Evolutionary conservation across 1,140 invertebrate genomes (phyloP).

Genomic region (Drosophila kepulauana): DNA sequence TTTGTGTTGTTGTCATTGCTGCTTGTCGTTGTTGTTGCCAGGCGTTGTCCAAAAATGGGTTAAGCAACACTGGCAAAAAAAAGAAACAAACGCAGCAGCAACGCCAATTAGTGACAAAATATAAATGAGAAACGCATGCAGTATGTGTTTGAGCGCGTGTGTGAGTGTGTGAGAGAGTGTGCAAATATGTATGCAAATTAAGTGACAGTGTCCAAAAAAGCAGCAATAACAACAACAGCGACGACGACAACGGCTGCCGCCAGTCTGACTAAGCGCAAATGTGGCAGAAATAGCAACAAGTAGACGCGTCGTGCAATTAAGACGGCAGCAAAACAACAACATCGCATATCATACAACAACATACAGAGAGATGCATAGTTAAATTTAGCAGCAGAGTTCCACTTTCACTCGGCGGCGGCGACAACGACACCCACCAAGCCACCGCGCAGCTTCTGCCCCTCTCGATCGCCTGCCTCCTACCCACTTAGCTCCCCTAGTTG

Average conservation of each 20-base stretch:
- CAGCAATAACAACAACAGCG: constrained; percentile 25
- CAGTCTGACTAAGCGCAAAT: constrained; percentile 78
- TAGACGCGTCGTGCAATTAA: constrained; percentile 73
- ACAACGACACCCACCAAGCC: constrained; percentile 63
- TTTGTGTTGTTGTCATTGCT: constrained; percentile 52
- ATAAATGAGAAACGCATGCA: constrained; percentile 68
- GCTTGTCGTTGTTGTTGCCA: constrained; percentile 17
- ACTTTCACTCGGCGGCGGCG: constrained; percentile 70
- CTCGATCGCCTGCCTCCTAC: neutral
- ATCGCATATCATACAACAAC: constrained; percentile 51
- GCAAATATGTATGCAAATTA: constrained; percentile 48
- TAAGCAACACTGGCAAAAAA: constrained; percentile 38
- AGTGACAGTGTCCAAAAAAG: constrained; percentile 50
- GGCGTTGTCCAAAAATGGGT: constrained; percentile 50
- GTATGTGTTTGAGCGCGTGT: constrained; percentile 5
- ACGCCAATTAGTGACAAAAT: constrained; percentile 79
- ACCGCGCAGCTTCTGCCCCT: constrained; percentile 26
- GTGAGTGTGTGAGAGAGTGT: constrained; percentile 17
- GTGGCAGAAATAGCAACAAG: constrained; percentile 77
- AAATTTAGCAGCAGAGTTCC: constrained; percentile 80
- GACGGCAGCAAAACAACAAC: constrained; percentile 65
- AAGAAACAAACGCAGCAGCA: constrained; percentile 60
- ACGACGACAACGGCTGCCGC: constrained; percentile 46
- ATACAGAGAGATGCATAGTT: constrained; percentile 65
- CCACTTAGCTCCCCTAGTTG: constrained; percentile 14